Conservation (phyloP, 2,113 vertebrate genomes). For the Ceratotherium simum region DNA sequence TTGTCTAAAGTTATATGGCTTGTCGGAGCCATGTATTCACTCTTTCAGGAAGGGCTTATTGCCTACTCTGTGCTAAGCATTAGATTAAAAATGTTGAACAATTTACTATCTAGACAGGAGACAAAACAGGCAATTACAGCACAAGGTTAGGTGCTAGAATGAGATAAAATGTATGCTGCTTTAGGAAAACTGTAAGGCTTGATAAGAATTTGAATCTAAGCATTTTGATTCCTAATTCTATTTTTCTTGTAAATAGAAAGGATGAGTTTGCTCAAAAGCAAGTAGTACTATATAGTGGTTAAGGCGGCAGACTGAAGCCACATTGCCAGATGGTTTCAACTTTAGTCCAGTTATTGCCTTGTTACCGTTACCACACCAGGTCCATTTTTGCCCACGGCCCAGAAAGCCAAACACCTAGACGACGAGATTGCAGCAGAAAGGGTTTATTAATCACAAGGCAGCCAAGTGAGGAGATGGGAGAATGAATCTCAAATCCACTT, state of each 20-base stretch:
- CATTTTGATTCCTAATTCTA: background rate
- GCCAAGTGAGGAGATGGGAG: too few relatives aligned
- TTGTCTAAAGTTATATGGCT: background rate
- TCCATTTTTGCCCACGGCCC: too few relatives aligned
- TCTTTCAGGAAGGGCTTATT: background rate
- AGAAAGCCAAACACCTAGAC: too few relatives aligned
- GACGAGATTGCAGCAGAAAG: too few relatives aligned
- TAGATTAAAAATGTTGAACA: constrained; percentile 1
- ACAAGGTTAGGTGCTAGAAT: background rate
- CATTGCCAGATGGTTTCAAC: background rate
- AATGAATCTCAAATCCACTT: too few relatives aligned
- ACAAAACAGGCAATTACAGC: background rate
- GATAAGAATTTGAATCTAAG: background rate
- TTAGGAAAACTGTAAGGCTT: background rate
- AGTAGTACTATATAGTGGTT: background rate
- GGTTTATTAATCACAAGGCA: too few relatives aligned
- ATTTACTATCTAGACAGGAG: constrained; percentile 14
- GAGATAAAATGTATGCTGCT: background rate
- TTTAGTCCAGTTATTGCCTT: background rate
- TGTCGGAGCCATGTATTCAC: background rate
- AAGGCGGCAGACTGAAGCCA: background rate
- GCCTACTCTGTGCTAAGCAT: background rate
- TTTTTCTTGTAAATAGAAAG: background rate
- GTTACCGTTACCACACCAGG: background rate
- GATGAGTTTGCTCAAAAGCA: background rate